Evolutionary conservation across 2,113 vertebrate species (phyloP).

Genomic region (human (Homo sapiens)): DNA sequence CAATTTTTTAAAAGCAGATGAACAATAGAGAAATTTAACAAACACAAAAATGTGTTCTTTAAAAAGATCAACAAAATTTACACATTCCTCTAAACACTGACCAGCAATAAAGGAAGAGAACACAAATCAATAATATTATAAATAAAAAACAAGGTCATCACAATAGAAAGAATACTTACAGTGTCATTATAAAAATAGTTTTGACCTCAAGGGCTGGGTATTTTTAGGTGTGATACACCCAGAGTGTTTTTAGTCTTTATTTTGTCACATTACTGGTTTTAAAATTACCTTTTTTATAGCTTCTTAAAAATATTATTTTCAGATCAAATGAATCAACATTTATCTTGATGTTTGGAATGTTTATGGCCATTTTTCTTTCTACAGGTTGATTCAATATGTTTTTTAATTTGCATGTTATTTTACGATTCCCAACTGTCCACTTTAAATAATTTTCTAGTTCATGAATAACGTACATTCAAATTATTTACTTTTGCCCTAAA

Average conservation of each 20-base stretch:
- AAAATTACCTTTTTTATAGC: background rate
- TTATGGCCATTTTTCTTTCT: background rate
- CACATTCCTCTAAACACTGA: background rate
- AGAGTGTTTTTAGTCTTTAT: background rate
- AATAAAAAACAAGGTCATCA: constrained; percentile 16
- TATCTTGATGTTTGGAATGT: background rate
- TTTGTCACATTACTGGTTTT: background rate
- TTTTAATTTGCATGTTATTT: background rate
- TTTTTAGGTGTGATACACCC: background rate
- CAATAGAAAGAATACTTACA: background rate
- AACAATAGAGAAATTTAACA: background rate
- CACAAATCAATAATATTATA: constrained; percentile 43
- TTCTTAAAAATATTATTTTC: background rate
- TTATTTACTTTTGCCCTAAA: background rate
- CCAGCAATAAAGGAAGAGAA: background rate
- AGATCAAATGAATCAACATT: background rate
- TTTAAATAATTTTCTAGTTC: background rate
- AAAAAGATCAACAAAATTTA: constrained; percentile 19
- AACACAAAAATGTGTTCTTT: background rate
- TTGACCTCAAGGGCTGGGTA: background rate
- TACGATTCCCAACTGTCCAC: background rate
- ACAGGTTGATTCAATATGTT: background rate
- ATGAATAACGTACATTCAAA: background rate
- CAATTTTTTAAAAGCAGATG: background rate
- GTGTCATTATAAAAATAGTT: background rate